Base-by-base conservation (phyloP, 2,797 vertebrate species). In the Parauchenoglanis punctatus region DNA sequence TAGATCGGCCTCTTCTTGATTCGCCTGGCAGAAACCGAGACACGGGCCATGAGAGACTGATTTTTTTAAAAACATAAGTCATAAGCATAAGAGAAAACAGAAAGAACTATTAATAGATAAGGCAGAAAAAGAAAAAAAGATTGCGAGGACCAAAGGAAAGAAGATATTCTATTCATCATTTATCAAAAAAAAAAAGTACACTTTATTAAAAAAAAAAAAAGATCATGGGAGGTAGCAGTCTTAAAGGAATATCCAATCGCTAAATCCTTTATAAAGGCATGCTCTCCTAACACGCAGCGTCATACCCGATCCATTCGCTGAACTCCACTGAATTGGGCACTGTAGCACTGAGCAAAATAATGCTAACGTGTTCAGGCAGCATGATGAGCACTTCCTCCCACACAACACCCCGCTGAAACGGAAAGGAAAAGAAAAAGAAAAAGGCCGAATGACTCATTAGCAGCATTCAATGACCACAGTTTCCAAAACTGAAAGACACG, bases 321-420 rank as follows among this genome's bases (percentile, higher is more conserved):
- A 98, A 99, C 94, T 98, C 97, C 85, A 98, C 86, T 7, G 98
- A 96, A 0, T 98, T 99, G 85, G 98, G 98, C 63, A 98, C 97
- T 0, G 98, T 99, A 89, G 98, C 97, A 2, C 97, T 98, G 25
- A 98, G 96, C 58, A 98, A 96, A 87, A 99, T 97, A 90, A 99
- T 97, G 85, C 97, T 97, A 85, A 98, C 97, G 0, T 98, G 98
- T 84, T 98, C 97, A 0, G 98, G 97, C 2, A 99, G 95, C 98
- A 99, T 98, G 87, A 99, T 98, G 83, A 99, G 92, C 58, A 98
- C 97, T 88, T 99, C 98, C 93, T 99, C 98, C 98, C 98, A 99
- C 68, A 99, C 98, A 6, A 99, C 98, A 0, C 98, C 98, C 8
- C 98, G 96, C 98, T 98, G 88, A 4, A 65, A 73, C 56, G n/a